Percentiles rank a stretch among this genome's conserved stretches.
Evolutionary conservation across 2,888 invertebrate genomes (phyloP).

Genomic region (Ichneumoninae sp.): DNA sequence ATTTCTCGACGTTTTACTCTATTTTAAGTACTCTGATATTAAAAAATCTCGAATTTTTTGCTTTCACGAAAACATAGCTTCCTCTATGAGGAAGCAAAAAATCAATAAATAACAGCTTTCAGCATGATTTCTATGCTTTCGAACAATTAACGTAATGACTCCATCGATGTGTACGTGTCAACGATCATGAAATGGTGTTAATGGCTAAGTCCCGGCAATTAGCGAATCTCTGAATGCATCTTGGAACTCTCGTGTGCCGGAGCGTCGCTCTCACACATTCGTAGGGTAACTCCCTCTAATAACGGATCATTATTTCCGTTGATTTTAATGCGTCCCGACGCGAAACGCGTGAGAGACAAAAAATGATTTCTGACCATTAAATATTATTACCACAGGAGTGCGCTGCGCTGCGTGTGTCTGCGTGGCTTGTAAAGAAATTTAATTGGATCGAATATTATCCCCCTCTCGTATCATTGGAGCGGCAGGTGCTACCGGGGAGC

Average conservation of each 20-base stretch:
- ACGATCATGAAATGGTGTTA: slow-evolving; percentile 53
- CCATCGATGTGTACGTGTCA: slow-evolving; percentile 56
- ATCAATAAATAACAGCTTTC: too few relatives aligned
- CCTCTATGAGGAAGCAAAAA: too few relatives aligned
- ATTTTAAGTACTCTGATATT: too few relatives aligned
- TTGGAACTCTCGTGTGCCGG: slow-evolving; percentile 42
- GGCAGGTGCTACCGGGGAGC: slow-evolving; percentile 14
- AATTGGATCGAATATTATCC: slow-evolving; percentile 58
- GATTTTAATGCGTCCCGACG: slow-evolving; percentile 58
- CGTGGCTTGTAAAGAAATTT: slow-evolving; percentile 48
- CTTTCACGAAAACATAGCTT: too few relatives aligned
- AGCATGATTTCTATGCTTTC: slow-evolving; percentile 38
- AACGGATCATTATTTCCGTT: slow-evolving; percentile 70
- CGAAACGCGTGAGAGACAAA: slow-evolving; percentile 59
- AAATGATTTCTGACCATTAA: slow-evolving; percentile 61
- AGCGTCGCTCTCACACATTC: not conserved
- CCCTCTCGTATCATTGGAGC: slow-evolving; percentile 22
- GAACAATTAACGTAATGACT: slow-evolving; percentile 52
- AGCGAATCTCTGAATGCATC: slow-evolving; percentile 50
- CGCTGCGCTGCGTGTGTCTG: slow-evolving; percentile 7
- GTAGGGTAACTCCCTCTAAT: slow-evolving; percentile 54
- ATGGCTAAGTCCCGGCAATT: slow-evolving; percentile 64
- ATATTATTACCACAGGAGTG: slow-evolving; percentile 54
- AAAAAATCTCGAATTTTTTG: too few relatives aligned
- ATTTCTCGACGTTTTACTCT: too few relatives aligned